Base-by-base conservation (phyloP, 1,140 invertebrate genomes). In the Drosophila lowei region DNA sequence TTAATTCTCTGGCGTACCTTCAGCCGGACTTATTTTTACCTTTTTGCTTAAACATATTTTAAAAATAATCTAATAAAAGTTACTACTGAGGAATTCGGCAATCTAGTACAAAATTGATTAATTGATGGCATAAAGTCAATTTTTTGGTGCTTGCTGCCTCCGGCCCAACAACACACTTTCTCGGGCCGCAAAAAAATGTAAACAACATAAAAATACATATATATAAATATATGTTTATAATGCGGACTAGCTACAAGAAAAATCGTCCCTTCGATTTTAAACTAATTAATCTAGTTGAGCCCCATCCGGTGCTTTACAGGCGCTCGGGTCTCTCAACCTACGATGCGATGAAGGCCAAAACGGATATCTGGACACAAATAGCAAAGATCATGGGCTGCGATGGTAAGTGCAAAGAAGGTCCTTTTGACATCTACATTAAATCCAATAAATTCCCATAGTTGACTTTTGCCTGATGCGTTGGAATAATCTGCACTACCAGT, bases 231-330 rank as follows among this genome's bases (percentile, higher is more conserved):
- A 38, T 13, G 34, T 38, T 38, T 13, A 43, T 42, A 44, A 88
- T 88, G 83, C 66, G 83, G n/a, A 90, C 89, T 16, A 90, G 89
- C 18, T 85, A 90, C 28, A 90, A 90, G 59, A 90, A 89, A 30
- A 89, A 90, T 55, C 79, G 89, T 8, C 85, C 89, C 3, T 90
- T 90, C 43, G 89, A 90, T 49, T 90, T 90, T n/a, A 90, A 90
- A 46, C 56, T 90, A 2, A 90, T 90, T 47, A 74, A 85, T 30
- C 48, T 86, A 9, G 89, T 90, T 2, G 78, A 90, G 46, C 89
- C 89, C 0, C 65, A 90, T 61, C 60, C 68, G 2, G 66, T 90
- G 25, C 57, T 90, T 2, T 90, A 90, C 43, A 76, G 76, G 34
- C 63, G 85, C 15, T 58, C 79, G 0, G 89, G 89, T 1, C 65